Percentiles rank a stretch among this genome's conserved stretches.
Evolutionary conservation across 1,140 invertebrate species (phyloP).

Genomic region (Drosophila pseudoananassae): DNA sequence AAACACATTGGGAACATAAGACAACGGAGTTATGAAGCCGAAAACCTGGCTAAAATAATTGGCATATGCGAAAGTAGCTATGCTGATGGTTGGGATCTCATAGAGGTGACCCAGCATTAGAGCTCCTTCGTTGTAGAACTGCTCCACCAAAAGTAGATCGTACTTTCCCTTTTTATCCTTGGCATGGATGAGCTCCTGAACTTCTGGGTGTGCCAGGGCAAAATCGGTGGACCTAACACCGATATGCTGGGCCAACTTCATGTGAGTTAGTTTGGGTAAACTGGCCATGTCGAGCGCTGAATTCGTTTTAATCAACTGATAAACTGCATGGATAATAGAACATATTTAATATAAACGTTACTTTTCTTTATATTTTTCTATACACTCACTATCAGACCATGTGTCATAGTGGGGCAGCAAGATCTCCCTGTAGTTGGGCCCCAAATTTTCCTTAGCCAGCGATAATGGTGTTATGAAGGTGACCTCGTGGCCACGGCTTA

Average conservation of each 20-base stretch:
- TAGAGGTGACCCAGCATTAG: slow-evolving; percentile 80
- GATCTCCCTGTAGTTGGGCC: slow-evolving; percentile 69
- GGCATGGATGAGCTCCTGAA: slow-evolving; percentile 77
- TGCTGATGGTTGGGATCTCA: slow-evolving; percentile 74
- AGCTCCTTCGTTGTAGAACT: slow-evolving; percentile 83
- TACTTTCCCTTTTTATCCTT: slow-evolving; percentile 75
- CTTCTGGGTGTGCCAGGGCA: slow-evolving; percentile 73
- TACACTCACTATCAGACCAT: slow-evolving; percentile 48
- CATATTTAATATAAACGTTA: background rate
- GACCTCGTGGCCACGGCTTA: slow-evolving; percentile 66
- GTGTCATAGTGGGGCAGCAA: slow-evolving; percentile 53
- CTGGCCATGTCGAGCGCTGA: slow-evolving; percentile 47
- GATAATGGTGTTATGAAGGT: slow-evolving; percentile 68
- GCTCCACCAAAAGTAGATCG: slow-evolving; percentile 82
- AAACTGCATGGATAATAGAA: slow-evolving; percentile 10
- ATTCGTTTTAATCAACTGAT: slow-evolving; percentile 15
- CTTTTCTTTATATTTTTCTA: background rate
- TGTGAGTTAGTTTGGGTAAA: slow-evolving; percentile 12
- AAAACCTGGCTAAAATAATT: slow-evolving; percentile 74
- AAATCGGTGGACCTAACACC: slow-evolving; percentile 63
- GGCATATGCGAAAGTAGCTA: slow-evolving; percentile 69
- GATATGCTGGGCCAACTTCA: slow-evolving; percentile 27
- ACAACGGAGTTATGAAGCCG: slow-evolving; percentile 70
- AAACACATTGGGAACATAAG: slow-evolving; percentile 71
- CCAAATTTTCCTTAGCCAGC: slow-evolving; percentile 56